Conservation (phyloP, 2,797 vertebrate genomes). For the Sebastes trivittatus region DNA sequence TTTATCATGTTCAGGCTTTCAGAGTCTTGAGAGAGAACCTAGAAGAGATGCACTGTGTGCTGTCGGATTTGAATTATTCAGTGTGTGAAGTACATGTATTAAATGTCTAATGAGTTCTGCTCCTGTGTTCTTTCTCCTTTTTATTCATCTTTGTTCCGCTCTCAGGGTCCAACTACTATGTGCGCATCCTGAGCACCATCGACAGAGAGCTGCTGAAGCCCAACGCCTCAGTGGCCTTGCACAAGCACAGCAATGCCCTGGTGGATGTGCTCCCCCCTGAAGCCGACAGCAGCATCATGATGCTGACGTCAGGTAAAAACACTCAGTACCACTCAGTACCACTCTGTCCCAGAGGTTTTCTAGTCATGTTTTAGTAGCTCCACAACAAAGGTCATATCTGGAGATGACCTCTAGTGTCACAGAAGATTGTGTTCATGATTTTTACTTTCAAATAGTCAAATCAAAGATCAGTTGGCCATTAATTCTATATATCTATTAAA, state of each 20-base stretch:
- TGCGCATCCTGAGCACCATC: constrained; percentile 96
- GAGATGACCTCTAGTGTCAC: neutral
- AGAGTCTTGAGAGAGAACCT: constrained; percentile 12
- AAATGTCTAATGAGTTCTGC: constrained; percentile 38
- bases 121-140: neutral
- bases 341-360: neutral
- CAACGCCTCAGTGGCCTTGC: constrained; percentile 93
- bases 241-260: constrained; percentile 96
- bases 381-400: neutral
- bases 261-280: constrained; percentile 95
- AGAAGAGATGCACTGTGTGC: neutral
- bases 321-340: neutral
- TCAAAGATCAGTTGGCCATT: neutral
- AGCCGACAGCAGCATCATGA: constrained; percentile 98
- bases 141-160: neutral
- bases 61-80: constrained; percentile 45
- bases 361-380: neutral
- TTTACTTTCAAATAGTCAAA: neutral
- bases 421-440: neutral
- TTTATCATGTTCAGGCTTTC: constrained; percentile 30
- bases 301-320: constrained; percentile 90
- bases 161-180: constrained; percentile 94
- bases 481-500: neutral
- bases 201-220: constrained; percentile 96
- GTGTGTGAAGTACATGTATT: constrained; percentile 6